phyloP scores from a whole-genome alignment of 2,888 invertebrate species.

The Resseliella maxima region DNA sequence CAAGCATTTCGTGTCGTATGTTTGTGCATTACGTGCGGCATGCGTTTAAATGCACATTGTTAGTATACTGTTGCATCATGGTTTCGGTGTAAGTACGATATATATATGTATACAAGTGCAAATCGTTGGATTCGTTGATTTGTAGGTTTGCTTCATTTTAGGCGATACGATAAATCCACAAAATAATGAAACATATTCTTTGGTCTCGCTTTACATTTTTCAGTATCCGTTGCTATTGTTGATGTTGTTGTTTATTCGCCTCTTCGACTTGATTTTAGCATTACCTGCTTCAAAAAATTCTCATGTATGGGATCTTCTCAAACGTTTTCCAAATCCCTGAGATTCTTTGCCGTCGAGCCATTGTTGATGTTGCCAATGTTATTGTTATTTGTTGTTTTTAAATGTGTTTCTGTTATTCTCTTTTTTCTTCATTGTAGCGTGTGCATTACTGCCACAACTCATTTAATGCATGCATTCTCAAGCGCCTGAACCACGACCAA shows the following conservation, averaged over 20 bases:
- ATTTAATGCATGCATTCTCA: slow-evolving; percentile 39
- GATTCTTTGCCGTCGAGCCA: background rate
- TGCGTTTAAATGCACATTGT: background rate
- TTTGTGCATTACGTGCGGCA: background rate
- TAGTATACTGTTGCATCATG: background rate
- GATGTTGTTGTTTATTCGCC: background rate
- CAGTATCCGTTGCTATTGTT: background rate
- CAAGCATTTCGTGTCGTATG: slow-evolving; percentile 36
- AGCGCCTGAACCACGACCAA: background rate
- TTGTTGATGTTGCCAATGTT: background rate
- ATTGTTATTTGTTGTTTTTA: background rate
- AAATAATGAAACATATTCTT: slow-evolving; percentile 51
- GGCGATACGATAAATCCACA: slow-evolving; percentile 18
- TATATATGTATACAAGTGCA: background rate
- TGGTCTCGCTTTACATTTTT: background rate
- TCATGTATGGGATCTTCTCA: background rate
- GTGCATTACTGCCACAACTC: slow-evolving; percentile 26
- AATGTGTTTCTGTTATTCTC: background rate
- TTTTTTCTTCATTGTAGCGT: background rate
- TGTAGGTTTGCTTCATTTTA: background rate
- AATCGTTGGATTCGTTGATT: slow-evolving; percentile 3
- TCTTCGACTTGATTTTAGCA: background rate
- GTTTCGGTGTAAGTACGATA: background rate
- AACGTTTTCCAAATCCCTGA: slow-evolving; percentile 7
- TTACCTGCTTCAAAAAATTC: slow-evolving; percentile 1